A percentile compares a stretch with the other conserved stretches of the same genome.
Evolutionary conservation across 2,113 vertebrate species (phyloP).

Genomic region (Synchiropus splendidus): DNA sequence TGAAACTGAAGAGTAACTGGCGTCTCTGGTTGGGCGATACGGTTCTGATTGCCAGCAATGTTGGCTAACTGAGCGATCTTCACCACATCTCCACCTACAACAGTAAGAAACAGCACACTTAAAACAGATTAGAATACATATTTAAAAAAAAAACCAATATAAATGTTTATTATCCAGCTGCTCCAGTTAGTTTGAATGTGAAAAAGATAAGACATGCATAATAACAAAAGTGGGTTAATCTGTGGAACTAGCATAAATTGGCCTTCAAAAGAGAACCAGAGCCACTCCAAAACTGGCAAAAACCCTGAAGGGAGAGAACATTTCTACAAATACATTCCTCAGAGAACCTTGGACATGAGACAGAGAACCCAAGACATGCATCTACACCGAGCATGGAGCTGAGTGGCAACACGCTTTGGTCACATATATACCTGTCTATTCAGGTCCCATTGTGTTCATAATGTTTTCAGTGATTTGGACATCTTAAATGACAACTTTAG

Average conservation of each 20-base stretch:
- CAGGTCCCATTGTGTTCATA: no score
- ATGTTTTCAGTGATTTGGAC: no score
- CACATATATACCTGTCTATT: no score
- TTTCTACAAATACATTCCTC: constrained; percentile 15
- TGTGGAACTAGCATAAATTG: constrained; percentile 15
- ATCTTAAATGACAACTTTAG: no score
- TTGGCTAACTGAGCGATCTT: constrained; percentile 82
- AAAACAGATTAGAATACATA: constrained; percentile 6
- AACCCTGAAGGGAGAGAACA: constrained; percentile 23
- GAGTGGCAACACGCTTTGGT: no score
- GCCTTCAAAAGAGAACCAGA: constrained; percentile 33
- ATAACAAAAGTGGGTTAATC: constrained; percentile 64
- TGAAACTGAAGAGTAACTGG: constrained; percentile 90
- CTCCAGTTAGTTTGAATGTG: constrained; percentile 70
- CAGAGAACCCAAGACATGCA: constrained; percentile 11
- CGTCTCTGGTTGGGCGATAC: constrained; percentile 80
- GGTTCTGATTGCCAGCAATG: constrained; percentile 74
- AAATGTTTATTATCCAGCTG: background rate
- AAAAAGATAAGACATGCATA: constrained; percentile 68
- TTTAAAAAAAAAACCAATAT: background rate
- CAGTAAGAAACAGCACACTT: constrained; percentile 14
- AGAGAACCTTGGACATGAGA: constrained; percentile 34
- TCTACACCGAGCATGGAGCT: no score
- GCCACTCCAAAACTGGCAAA: constrained; percentile 27
- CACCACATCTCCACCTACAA: constrained; percentile 80